Base-by-base conservation (phyloP, 53 echinoderm and acorn worm species). In the Crossaster papposus region DNA sequence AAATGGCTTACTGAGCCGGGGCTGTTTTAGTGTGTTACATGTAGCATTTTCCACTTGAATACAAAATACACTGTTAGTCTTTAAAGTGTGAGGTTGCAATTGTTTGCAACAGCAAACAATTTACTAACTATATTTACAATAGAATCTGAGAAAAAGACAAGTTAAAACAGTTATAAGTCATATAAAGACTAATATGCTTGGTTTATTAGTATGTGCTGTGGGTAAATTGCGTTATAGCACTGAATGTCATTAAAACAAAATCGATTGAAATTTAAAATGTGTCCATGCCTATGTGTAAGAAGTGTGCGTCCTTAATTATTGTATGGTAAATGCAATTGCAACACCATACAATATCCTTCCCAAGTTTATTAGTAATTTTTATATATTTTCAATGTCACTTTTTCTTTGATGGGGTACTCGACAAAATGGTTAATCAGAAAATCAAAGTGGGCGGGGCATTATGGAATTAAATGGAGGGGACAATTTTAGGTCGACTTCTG, bases 211-310 rank as follows among this genome's bases (percentile, higher is more conserved):
- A 33, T 20, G 23, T 84, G 72, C 64, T 72, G 4, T 84, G 84
- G 84, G 71, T 84, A 51, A 72, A 54, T 23, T 65, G 74, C 14
- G 68, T 82, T 81, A 33, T 83, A 70, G 84, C 65, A 84, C 51
- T 84, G 84, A 72, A 84, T 84, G 84, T 84, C 84, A 84, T 84
- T 84, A 84, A 84, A 83, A 70, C 33, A 81, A 83, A 81, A 83
- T n/a, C n/a, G n/a, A 83, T 18, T 4, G 58, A 58, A 58, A 58
- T 58, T 20, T 18, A 58, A 58, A 15, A 1, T 15, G 58, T 58
- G 22, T 58, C 58, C 17, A 58, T 4, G 58, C 17, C 17, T 58
- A 58, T 58, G 44, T 44, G 44, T 44, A 11, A 58, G 58, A 15
- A 2, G 58, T 20, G 22, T 58, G 22, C 58, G 17, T 58, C 2